Conservation (phyloP, 2,797 vertebrate species). For the Helicolenus hilgendorfi region DNA sequence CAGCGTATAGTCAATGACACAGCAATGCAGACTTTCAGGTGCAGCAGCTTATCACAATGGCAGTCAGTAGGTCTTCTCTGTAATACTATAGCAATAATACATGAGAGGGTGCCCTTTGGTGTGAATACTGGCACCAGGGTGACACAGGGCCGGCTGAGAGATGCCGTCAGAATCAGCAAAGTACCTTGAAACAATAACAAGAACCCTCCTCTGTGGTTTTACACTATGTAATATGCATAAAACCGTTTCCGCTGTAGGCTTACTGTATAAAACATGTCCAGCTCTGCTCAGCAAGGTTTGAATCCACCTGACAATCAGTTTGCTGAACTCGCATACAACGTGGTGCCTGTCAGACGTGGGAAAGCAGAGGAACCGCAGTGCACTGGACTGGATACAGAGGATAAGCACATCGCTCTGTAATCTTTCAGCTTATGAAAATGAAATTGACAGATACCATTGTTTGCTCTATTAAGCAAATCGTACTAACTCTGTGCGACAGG, state of each 20-base stretch:
- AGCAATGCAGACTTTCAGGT: slow-evolving; percentile 53
- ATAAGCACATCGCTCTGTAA: slow-evolving; percentile 70
- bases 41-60: slow-evolving; percentile 35
- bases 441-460: slow-evolving; percentile 79
- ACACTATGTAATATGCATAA: not conserved
- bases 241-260: not conserved
- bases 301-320: slow-evolving; percentile 13
- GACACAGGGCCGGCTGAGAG: not conserved
- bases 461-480: slow-evolving; percentile 77
- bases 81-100: not conserved
- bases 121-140: slow-evolving; percentile 3
- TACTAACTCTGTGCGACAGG: slow-evolving; percentile 62
- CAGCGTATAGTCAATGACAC: not conserved
- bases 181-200: not conserved
- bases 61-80: slow-evolving; percentile 35
- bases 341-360: slow-evolving; percentile 58
- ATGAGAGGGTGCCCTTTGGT: not conserved
- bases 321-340: slow-evolving; percentile 23
- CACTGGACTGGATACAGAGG: slow-evolving; percentile 53
- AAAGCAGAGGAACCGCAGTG: slow-evolving; percentile 46
- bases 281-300: not conserved
- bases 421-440: slow-evolving; percentile 76
- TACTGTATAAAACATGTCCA: too few species aligned
- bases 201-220: not conserved
- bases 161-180: not conserved